Evolutionary conservation across 2,113 vertebrate species (phyloP).

Genomic region (Ivindomyrus marchei): DNA sequence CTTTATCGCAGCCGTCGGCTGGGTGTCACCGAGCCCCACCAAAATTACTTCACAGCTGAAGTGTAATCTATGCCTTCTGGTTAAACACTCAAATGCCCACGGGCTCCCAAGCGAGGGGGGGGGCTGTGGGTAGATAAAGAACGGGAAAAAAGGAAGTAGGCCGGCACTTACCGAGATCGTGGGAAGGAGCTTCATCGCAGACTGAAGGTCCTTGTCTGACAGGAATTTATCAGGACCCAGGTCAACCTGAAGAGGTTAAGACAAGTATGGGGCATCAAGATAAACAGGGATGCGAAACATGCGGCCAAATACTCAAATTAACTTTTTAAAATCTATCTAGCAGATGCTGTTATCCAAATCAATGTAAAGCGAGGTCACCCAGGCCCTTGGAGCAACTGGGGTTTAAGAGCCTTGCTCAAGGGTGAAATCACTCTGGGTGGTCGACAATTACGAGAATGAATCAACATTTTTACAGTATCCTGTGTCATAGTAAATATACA

Average conservation of each 20-base stretch:
- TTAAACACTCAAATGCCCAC: not conserved
- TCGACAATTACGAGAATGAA: not conserved
- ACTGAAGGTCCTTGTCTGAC: constrained; percentile 93
- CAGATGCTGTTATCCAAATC: not conserved
- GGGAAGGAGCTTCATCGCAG: constrained; percentile 81
- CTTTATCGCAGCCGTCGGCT: not conserved
- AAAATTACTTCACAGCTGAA: not conserved
- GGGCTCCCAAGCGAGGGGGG: not conserved
- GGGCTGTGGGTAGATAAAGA: not conserved
- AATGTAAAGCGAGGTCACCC: not conserved
- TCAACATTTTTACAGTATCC: not conserved
- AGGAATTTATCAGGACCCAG: constrained; percentile 93
- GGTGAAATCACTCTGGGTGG: not conserved
- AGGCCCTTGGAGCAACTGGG: not conserved
- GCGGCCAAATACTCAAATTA: not conserved
- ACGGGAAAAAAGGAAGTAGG: constrained; percentile 23
- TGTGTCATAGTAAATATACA: not conserved
- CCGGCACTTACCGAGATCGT: constrained; percentile 71
- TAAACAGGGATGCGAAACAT: not conserved
- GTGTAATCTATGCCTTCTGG: not conserved
- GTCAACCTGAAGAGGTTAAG: constrained; percentile 68
- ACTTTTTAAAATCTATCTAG: not conserved
- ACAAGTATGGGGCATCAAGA: not conserved
- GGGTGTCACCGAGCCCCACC: not conserved
- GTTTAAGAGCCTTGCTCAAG: not conserved